These are phyloP conservation scores for Xenentodon cancila DNA, from an alignment of 2,797 vertebrate genomes.

Conservation along the genomic window DNA sequence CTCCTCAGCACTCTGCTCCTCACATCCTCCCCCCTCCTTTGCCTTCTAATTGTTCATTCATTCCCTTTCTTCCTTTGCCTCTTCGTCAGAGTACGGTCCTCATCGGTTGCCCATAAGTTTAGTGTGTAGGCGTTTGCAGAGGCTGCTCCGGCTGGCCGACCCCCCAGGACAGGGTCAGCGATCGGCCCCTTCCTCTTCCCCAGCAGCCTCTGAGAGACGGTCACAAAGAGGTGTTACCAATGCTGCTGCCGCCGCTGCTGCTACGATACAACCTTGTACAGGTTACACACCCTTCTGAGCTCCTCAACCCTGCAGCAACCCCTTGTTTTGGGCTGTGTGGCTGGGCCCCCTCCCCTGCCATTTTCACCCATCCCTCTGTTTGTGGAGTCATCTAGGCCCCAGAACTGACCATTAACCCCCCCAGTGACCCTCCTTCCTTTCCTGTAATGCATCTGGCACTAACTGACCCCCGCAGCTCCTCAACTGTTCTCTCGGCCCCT, in stretches of 20 bases:
- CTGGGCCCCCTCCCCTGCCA: conserved; percentile 19
- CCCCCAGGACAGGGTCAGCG: conserved; percentile 89
- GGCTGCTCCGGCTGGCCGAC: conserved; percentile 93
- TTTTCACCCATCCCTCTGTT: conserved; percentile 21
- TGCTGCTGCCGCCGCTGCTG: conserved; percentile 72
- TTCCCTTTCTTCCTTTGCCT: conserved; percentile 74
- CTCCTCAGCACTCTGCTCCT: conserved; percentile 29
- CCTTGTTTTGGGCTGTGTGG: conserved; percentile 21
- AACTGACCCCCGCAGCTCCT: conserved; percentile 33
- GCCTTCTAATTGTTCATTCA: conserved; percentile 66
- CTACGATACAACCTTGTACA: conserved; percentile 82
- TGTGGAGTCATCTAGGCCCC: conserved; percentile 29
- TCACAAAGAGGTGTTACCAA: conserved; percentile 76
- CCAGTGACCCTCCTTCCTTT: conserved; percentile 23
- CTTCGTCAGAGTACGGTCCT: conserved; percentile 89
- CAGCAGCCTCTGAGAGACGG: conserved; percentile 80
- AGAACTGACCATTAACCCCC: conserved; percentile 58
- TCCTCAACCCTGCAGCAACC: conserved; percentile 19
- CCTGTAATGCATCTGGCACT: conserved; percentile 37
- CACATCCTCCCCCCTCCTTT: conserved; percentile 55
- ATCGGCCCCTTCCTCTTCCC: conserved; percentile 69
- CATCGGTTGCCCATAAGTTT: conserved; percentile 94
- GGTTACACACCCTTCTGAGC: conserved; percentile 81
- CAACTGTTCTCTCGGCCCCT: conserved; percentile 22
- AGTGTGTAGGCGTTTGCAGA: conserved; percentile 97